These are phyloP conservation scores for Athripsodes cinereus DNA, from an alignment of 2,888 invertebrate species.

Conservation along the genomic window DNA sequence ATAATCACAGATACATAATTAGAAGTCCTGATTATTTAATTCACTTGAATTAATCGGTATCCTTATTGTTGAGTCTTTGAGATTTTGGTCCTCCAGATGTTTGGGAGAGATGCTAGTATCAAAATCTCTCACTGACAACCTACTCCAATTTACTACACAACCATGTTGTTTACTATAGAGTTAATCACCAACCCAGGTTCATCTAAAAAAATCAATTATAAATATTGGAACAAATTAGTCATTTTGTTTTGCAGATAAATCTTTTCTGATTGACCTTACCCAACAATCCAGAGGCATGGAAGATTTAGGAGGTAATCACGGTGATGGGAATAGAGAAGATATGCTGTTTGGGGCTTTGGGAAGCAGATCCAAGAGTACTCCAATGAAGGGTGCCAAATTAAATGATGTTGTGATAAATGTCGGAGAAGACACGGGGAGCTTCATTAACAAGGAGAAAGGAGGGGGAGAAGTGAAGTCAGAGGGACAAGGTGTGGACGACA, in stretches of 20 bases:
- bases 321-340: slow-evolving; percentile 9
- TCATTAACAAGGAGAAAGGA: slow-evolving; percentile 21
- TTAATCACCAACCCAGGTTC: no score
- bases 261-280: slow-evolving; percentile 24
- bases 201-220: no score
- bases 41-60: no score
- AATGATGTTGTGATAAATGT: slow-evolving; percentile 9
- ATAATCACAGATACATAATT: no score
- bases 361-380: slow-evolving; percentile 10
- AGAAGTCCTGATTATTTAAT: no score
- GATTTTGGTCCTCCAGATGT: no score
- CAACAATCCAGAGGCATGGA: slow-evolving; percentile 7
- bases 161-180: no score
- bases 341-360: slow-evolving; percentile 15
- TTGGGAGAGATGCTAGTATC: no score
- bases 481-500: slow-evolving; percentile 4
- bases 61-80: no score
- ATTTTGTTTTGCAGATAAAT: slow-evolving; percentile 22
- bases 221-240: no score
- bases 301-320: neutral
- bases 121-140: no score
- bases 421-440: neutral
- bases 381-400: slow-evolving; percentile 5
- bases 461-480: slow-evolving; percentile 4
- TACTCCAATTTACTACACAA: no score